Percentiles rank a stretch among this genome's conserved stretches.
These are phyloP conservation scores for Phrixothrix hirtus DNA, from an alignment of 2,888 invertebrate genomes.

Conservation along the genomic window DNA sequence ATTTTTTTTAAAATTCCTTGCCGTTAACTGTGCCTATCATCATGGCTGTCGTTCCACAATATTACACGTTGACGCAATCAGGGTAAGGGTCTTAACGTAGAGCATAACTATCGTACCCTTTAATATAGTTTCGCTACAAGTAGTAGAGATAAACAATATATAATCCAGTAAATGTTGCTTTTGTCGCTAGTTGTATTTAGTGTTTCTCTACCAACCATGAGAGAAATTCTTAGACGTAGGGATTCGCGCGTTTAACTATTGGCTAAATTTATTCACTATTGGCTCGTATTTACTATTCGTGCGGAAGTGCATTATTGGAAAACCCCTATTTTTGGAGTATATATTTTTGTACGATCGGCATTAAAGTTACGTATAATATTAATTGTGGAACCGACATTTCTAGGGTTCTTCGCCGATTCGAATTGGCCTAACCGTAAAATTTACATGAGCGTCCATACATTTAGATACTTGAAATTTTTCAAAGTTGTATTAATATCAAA, in stretches of 20 bases:
- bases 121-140: slow-evolving; percentile 50
- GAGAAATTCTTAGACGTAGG: slow-evolving; percentile 27
- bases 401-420: slow-evolving; percentile 29
- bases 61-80: slow-evolving; percentile 53
- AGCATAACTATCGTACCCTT: slow-evolving; percentile 52
- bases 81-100: slow-evolving; percentile 56
- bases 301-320: slow-evolving; percentile 42
- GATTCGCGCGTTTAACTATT: slow-evolving; percentile 29
- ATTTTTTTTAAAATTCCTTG: slow-evolving; percentile 4
- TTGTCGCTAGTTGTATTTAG: slow-evolving; percentile 48
- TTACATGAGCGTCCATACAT: slow-evolving; percentile 17
- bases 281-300: slow-evolving; percentile 29
- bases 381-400: slow-evolving; percentile 23
- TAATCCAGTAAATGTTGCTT: slow-evolving; percentile 47
- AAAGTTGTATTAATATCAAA: no score
- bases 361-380: slow-evolving; percentile 25
- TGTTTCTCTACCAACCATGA: slow-evolving; percentile 49
- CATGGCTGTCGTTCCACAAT: slow-evolving; percentile 54
- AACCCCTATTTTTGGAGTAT: slow-evolving; percentile 37
- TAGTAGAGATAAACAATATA: slow-evolving; percentile 49
- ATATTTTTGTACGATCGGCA: slow-evolving; percentile 45
- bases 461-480: no score
- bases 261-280: slow-evolving; percentile 29
- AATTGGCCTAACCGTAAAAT: slow-evolving; percentile 22
- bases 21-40: slow-evolving; percentile 18